Evolutionary conservation across 2,888 invertebrate species (phyloP), one percentile per base, ranked within the genome.

Genomic region (Melitaea athalia): DNA sequence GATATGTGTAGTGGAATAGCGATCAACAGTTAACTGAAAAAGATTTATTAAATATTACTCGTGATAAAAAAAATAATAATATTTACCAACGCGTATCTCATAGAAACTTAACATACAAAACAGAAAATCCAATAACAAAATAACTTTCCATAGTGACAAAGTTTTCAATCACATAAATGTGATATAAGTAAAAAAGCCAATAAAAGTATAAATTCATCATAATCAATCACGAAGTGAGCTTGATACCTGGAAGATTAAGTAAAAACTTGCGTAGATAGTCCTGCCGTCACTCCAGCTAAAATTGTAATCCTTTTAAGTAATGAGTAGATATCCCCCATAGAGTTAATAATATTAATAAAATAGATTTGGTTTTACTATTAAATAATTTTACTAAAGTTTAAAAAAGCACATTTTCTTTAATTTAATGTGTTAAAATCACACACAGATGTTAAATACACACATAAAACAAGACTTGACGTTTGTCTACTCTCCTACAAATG

Each of bases 301-400:
- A 89, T 85, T 87, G 86, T 91, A 89, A 91, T 88, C 89, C 91
- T 89, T 91, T 91, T 91, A 92, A 91, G 92, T 92, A 92, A 92
- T 91, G 88, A 91, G 82, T 80, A 84, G 81, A 81, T 85, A 84
- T 80, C 81, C 69, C 52, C 45, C 61, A 75, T 75, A 90, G 89
- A 85, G 59, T 60, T 77, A 76, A 45, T 66, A 80, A 80, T 11
- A 55, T 70, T 57, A 74, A 78, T 78, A 81, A 71, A 11, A 33
- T 0, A 24, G 14, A 5, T 7, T 31, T 33, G 52, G n/a, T 3
- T 7, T 17, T 8, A 47, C n/a, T 17, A 24, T 17, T 15, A 49
- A 10, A 15, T 33, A 52, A 57, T 11, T 15, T 31, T 6, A 24
- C 24, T 24, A 24, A 1, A 24, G 8, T 43, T n/a, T n/a, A 43